Conservation (phyloP, 2,113 vertebrate genomes). For the Petroica traversi region DNA sequence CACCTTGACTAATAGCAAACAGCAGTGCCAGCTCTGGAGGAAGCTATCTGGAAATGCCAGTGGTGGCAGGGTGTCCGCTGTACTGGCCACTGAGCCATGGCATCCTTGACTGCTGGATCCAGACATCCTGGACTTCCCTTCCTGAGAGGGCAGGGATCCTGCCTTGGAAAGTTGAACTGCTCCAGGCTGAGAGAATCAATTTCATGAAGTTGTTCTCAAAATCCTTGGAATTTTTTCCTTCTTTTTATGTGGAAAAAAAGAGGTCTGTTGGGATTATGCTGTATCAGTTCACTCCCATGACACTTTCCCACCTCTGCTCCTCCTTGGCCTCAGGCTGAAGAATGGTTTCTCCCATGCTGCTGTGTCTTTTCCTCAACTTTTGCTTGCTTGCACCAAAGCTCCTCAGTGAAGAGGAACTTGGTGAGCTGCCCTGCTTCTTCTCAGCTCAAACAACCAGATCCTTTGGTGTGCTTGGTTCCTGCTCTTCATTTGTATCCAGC, state of each 20-base stretch:
- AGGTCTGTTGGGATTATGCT: neutral
- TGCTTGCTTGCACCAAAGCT: neutral
- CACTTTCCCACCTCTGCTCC: neutral
- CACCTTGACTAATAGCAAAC: neutral
- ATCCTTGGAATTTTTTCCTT: neutral
- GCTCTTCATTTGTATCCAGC: neutral
- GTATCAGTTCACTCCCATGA: fast-evolving
- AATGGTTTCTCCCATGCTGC: neutral
- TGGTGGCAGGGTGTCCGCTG: neutral
- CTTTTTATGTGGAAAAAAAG: neutral
- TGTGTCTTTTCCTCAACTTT: neutral
- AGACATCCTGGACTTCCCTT: neutral
- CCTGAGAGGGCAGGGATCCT: neutral
- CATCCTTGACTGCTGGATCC: neutral
- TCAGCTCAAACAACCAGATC: neutral
- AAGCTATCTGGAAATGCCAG: neutral
- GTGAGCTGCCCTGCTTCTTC: neutral
- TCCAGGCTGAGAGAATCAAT: neutral
- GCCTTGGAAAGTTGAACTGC: neutral
- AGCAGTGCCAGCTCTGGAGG: neutral
- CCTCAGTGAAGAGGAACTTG: fast-evolving
- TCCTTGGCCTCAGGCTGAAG: neutral
- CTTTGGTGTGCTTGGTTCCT: neutral
- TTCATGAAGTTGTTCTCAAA: neutral
- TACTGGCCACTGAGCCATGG: neutral